A percentile compares a stretch with the other conserved stretches of the same genome.
Evolutionary conservation across 2,797 vertebrate genomes (phyloP).

Genomic region (Karalla daura): DNA sequence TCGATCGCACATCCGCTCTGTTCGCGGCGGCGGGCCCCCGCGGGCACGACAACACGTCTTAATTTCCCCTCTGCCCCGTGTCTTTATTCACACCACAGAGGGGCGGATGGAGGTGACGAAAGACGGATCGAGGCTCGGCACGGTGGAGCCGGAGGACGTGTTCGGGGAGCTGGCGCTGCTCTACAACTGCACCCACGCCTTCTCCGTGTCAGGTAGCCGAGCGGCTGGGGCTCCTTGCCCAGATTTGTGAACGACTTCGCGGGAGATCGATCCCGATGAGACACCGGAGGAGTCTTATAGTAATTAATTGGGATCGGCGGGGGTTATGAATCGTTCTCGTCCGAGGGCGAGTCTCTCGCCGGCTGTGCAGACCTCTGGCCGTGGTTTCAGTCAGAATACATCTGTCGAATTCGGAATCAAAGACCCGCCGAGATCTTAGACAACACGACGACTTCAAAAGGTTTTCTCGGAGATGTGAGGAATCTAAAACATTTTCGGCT

Average conservation of each 20-base stretch:
- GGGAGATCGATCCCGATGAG: not conserved
- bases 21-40: too few relatives aligned
- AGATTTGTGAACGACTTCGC: conserved; percentile 1
- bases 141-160: conserved; percentile 70
- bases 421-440: conserved; percentile 52
- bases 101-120: conserved; percentile 79
- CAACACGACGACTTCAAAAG: conserved; percentile 46
- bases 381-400: conserved; percentile 33
- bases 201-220: conserved; percentile 78
- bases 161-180: conserved; percentile 81
- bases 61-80: conserved; percentile 23
- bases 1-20: conserved; percentile 34
- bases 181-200: conserved; percentile 74
- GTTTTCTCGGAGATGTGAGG: conserved; percentile 41
- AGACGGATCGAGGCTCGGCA: conserved; percentile 70
- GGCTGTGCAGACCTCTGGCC: conserved; percentile 23
- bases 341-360: conserved; percentile 30
- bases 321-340: conserved; percentile 46
- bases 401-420: conserved; percentile 67
- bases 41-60: too few relatives aligned
- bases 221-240: not conserved
- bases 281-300: conserved; percentile 1
- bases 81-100: conserved; percentile 69
- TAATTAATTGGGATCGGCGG: conserved; percentile 17
- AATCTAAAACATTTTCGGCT: conserved; percentile 45